phyloP scores from a whole-genome alignment of 2,797 vertebrate genomes.

The Numenius phaeopus region DNA sequence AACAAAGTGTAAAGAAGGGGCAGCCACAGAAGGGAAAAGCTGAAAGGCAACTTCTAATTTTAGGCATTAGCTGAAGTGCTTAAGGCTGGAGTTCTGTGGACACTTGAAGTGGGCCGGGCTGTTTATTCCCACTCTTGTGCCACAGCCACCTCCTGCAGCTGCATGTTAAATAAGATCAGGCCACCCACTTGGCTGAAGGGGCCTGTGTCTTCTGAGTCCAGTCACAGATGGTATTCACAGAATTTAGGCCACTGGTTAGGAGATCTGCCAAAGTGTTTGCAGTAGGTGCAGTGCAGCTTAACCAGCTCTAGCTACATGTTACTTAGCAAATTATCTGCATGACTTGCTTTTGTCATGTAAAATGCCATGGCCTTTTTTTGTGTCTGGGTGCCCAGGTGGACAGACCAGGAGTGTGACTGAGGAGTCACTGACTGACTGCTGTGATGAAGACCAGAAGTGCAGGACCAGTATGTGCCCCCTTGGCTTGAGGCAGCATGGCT shows the following conservation, averaged over 20 bases:
- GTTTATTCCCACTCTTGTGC: neutral
- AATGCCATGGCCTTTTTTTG: neutral
- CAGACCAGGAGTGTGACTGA: neutral
- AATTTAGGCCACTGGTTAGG: neutral
- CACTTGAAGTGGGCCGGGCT: neutral
- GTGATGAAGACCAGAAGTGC: neutral
- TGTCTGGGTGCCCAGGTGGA: neutral
- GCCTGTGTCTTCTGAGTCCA: neutral
- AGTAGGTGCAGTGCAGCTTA: neutral
- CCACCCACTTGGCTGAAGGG: neutral
- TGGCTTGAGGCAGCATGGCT: neutral
- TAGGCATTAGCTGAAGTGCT: neutral
- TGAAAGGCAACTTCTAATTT: neutral
- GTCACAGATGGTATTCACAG: neutral
- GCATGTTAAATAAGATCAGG: neutral
- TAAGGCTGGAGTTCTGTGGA: neutral
- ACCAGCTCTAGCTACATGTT: accelerated
- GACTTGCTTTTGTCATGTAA: neutral
- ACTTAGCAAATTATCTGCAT: neutral
- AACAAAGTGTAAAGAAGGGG: neutral
- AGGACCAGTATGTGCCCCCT: neutral
- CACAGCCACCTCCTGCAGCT: neutral
- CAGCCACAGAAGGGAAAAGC: neutral
- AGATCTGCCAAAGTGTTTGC: neutral
- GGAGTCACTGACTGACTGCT: neutral